These are phyloP conservation scores for Pantherophis guttatus DNA, from an alignment of 2,113 vertebrate species.

Conservation along the genomic window DNA sequence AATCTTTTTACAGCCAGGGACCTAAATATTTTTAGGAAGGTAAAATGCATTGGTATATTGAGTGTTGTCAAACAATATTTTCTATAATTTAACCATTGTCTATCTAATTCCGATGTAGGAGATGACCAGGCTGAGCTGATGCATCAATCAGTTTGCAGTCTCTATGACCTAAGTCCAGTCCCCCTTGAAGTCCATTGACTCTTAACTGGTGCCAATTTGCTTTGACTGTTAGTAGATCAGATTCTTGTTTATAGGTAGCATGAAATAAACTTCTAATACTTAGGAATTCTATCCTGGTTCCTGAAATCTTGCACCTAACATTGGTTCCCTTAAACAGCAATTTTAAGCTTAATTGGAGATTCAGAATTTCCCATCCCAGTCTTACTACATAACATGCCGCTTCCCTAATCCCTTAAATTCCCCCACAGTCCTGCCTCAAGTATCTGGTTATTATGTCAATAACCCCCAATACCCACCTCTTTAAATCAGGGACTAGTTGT, in stretches of 20 bases:
- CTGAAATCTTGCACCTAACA: not conserved
- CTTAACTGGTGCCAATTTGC: not conserved
- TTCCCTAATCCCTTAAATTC: not conserved
- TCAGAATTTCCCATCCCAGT: not conserved
- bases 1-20: not conserved
- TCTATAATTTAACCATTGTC: not conserved
- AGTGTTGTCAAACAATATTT: not conserved
- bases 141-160: not conserved
- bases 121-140: not conserved
- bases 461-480: not conserved
- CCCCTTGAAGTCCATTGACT: not conserved
- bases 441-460: not conserved
- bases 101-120: not conserved
- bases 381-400: not conserved
- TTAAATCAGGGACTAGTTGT: not conserved
- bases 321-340: not conserved
- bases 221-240: not conserved
- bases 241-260: not conserved
- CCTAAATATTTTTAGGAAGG: not conserved
- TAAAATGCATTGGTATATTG: not conserved
- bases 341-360: not conserved
- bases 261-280: not conserved
- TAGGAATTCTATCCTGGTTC: not conserved
- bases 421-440: not conserved
- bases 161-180: not conserved